A percentile compares a stretch with the other conserved stretches of the same genome.
These are phyloP conservation scores for Morelia viridis DNA, from an alignment of 2,797 vertebrate genomes.

Conservation along the genomic window DNA sequence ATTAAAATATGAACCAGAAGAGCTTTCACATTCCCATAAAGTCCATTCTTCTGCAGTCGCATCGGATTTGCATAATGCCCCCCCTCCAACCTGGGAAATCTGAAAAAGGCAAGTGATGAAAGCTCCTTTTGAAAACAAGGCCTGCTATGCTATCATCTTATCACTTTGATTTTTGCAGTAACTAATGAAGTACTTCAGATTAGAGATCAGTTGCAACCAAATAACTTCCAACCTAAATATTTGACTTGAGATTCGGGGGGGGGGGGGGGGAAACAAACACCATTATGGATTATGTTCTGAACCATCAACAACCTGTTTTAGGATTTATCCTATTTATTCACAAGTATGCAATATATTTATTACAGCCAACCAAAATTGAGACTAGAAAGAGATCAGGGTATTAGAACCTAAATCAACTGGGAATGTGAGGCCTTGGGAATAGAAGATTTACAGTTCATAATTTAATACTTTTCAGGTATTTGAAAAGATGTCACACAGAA, in stretches of 20 bases:
- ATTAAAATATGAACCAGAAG: constrained; percentile 27
- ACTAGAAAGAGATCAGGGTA: neutral
- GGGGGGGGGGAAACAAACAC: no score
- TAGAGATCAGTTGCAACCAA: neutral
- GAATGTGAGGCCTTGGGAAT: neutral
- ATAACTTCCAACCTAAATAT: neutral
- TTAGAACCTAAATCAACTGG: neutral
- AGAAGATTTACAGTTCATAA: neutral
- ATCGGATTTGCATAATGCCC: neutral
- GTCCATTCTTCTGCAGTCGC: constrained; percentile 35
- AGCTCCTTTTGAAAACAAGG: constrained; percentile 48
- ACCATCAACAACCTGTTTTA: neutral
- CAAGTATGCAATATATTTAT: neutral
- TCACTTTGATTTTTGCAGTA: constrained; percentile 14
- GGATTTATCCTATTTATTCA: constrained; percentile 16
- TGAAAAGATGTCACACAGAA: neutral
- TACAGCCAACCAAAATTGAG: neutral
- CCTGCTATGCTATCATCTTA: constrained; percentile 37
- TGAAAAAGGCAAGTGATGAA: constrained; percentile 51
- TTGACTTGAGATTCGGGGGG: neutral
- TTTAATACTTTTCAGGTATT: neutral
- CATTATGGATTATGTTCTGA: neutral
- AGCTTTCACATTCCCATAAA: constrained; percentile 35
- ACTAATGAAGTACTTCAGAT: constrained; percentile 10
- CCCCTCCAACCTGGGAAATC: neutral